Percentiles rank a stretch among this genome's conserved stretches.
These are phyloP conservation scores for Agrotis ipsilon DNA, from an alignment of 2,888 invertebrate genomes.

Conservation along the genomic window DNA sequence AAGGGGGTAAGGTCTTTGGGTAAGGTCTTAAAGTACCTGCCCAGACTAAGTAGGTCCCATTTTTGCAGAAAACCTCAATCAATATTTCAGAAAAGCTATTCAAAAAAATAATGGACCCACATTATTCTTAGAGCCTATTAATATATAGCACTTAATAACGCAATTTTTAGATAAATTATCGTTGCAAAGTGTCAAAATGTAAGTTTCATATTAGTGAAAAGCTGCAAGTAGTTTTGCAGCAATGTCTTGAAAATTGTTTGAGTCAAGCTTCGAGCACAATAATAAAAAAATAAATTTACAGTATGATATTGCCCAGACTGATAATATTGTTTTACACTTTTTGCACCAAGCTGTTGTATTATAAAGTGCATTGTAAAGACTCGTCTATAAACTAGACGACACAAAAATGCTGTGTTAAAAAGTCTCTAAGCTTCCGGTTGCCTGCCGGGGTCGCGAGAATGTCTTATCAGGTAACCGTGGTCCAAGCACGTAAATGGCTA, in stretches of 20 bases:
- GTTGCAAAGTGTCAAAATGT: constrained; percentile 24
- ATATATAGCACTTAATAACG: constrained; percentile 41
- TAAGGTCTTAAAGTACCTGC: constrained; percentile 12
- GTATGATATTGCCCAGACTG: constrained; percentile 27
- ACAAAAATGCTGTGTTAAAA: too few species aligned
- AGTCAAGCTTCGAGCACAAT: neutral
- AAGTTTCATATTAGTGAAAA: constrained; percentile 24
- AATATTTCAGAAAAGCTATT: constrained; percentile 41
- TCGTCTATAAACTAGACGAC: neutral
- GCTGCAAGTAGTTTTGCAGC: constrained; percentile 6
- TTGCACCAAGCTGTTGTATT: constrained; percentile 28
- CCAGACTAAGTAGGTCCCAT: constrained; percentile 16
- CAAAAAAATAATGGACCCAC: constrained; percentile 37
- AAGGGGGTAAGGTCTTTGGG: constrained; percentile 1
- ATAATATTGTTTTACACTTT: constrained; percentile 57
- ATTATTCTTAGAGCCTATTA: constrained; percentile 42
- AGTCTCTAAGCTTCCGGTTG: too few species aligned
- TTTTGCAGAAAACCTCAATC: constrained; percentile 39
- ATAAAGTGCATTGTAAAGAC: constrained; percentile 48
- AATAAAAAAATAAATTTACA: constrained; percentile 40
- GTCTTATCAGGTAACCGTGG: too few species aligned
- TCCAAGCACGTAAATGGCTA: too few species aligned
- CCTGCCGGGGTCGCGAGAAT: too few species aligned
- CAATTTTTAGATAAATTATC: constrained; percentile 39
- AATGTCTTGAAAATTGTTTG: constrained; percentile 44